Percentiles rank a stretch among this genome's conserved stretches.
phyloP scores from a whole-genome alignment of 2,888 invertebrate species.

The Lasioglossum pauxillum region DNA sequence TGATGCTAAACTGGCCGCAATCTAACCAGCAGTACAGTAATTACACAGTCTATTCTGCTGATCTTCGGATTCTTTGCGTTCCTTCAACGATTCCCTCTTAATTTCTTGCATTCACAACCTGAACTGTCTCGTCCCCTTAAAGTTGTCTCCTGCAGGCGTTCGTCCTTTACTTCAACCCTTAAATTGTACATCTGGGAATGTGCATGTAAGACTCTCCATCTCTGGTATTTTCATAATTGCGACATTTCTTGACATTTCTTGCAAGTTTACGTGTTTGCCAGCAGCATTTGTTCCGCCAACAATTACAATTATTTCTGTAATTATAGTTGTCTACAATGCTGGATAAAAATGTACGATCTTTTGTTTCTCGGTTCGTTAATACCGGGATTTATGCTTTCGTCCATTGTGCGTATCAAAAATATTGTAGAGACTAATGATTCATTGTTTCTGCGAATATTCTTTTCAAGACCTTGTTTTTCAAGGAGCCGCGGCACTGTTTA shows the following conservation, averaged over 20 bases:
- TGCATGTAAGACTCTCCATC: background rate
- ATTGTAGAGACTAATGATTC: background rate
- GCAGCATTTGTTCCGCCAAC: background rate
- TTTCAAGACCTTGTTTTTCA: background rate
- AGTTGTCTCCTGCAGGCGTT: background rate
- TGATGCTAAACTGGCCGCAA: background rate
- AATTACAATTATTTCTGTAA: background rate
- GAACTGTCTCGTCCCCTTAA: background rate
- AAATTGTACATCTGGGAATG: background rate
- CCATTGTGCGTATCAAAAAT: background rate
- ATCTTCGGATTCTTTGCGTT: background rate
- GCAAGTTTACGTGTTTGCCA: background rate
- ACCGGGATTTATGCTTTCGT: background rate
- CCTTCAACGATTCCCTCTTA: background rate
- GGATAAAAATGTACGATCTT: background rate
- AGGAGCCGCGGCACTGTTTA: background rate
- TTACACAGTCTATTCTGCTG: background rate
- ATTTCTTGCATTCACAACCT: background rate
- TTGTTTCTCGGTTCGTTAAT: background rate
- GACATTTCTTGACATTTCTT: background rate
- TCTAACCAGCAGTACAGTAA: conserved; percentile 5
- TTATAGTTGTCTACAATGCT: background rate
- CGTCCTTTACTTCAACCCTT: background rate
- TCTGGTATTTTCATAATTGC: background rate
- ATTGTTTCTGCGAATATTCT: background rate